Percentiles rank a stretch among this genome's conserved stretches.
These are phyloP conservation scores for Brachyptera risi DNA, from an alignment of 2,888 invertebrate genomes.

Conservation along the genomic window DNA sequence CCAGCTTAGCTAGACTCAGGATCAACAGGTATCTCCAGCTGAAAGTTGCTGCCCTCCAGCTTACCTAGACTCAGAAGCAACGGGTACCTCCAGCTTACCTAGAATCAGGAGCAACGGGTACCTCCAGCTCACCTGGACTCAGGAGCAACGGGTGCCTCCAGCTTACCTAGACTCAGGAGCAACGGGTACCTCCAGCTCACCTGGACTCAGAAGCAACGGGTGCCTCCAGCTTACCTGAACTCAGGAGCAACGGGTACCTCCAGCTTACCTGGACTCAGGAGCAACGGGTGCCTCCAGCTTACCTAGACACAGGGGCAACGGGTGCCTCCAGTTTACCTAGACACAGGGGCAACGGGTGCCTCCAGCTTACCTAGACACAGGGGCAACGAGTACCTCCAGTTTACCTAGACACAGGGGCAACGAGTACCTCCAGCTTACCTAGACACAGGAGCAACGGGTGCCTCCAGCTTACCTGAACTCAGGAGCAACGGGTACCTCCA, in stretches of 20 bases:
- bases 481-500: constrained; percentile 93
- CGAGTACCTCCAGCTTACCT: constrained; percentile 92
- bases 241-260: too few species aligned
- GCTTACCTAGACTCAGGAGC: too few species aligned
- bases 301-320: too few species aligned
- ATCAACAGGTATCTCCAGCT: constrained; percentile 93
- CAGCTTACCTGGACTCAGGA: constrained; percentile 83
- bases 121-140: constrained; percentile 81
- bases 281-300: constrained; percentile 91
- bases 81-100: constrained; percentile 92
- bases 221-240: constrained; percentile 97
- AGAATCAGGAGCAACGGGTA: too few species aligned
- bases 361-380: too few species aligned
- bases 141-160: constrained; percentile 93
- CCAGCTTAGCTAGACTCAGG: constrained; percentile 79
- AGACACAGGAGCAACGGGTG: too few species aligned
- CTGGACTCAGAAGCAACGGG: constrained; percentile 84
- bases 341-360: constrained; percentile 87
- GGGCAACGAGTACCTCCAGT: too few species aligned
- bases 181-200: too few species aligned
- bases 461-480: constrained; percentile 81
- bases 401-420: constrained; percentile 85
- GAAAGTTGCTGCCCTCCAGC: too few species aligned
- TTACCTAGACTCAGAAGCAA: constrained; percentile 85
- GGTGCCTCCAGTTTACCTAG: too few species aligned